Base-by-base conservation (phyloP, 2,113 vertebrate genomes). In the Gasterosteus nipponicus region DNA sequence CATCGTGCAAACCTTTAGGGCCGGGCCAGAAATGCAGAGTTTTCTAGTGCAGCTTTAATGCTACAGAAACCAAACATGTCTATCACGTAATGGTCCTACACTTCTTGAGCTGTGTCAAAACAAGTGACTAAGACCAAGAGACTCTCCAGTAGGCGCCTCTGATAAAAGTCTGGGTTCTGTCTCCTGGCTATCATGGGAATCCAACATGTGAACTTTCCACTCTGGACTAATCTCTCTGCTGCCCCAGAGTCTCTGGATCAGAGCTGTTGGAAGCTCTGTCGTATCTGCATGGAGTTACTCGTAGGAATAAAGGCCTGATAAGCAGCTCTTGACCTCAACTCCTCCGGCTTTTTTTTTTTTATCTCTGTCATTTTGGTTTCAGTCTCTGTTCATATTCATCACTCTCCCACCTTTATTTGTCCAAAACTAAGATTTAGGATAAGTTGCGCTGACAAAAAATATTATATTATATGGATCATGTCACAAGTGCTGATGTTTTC, bases 351-450 rank as follows among this genome's bases (percentile, higher is more conserved):
- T 73, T 57, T 75, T 47, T 74, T 72, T 53, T 75, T 47, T 74
- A 69, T 53, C 19, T 49, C 26, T 10, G 67, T 69, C 70, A 3
- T 62, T 77, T 31, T 39, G 42, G n/a, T 46, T 78, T 69, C n/a
- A 0, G 0, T 29, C 62, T 72, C 77, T 57, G 57, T 53, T 73
- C 73, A 47, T 35, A 47, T 82, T 60, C 67, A 62, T 16, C 38
- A 26, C 56, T 33, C 41, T 22, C 10, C 38, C 16, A 2, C 41
- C n/a, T 49, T 49, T 22, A 10, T 57, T 62, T 47, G 35, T 73
- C 74, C 47, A 65, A 56, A 75, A 26, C 5, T 10, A 64, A 66
- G 75, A 83, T 85, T 81, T 75, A 68, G 11, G 33, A 62, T 83
- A 64, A 58, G 56, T 46, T 57, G 38, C 1, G n/a, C 86, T 62